These are phyloP conservation scores for Passerculus sandwichensis DNA, from an alignment of 2,797 vertebrate species.

Conservation along the genomic window DNA sequence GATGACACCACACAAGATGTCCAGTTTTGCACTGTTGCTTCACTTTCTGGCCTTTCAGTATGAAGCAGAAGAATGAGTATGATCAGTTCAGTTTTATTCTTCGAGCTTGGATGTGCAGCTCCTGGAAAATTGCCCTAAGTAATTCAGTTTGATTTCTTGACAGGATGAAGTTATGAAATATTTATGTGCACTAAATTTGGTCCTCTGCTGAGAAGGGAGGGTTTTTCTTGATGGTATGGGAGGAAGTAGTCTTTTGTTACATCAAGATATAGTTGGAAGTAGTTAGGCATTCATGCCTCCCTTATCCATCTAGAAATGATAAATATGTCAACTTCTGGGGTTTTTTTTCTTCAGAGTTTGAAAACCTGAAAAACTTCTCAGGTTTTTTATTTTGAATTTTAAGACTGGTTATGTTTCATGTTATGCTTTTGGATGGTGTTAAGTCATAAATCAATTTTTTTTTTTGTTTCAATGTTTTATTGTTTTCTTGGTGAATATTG, in stretches of 20 bases:
- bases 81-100: slow-evolving; percentile 8
- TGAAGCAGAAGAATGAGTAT: neutral
- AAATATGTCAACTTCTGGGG: neutral
- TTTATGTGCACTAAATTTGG: slow-evolving; percentile 44
- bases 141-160: slow-evolving; percentile 56
- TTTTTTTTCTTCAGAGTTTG: neutral
- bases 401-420: neutral
- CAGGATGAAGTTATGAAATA: slow-evolving; percentile 60
- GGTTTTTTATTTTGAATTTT: neutral
- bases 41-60: neutral
- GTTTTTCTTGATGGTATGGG: neutral
- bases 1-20: neutral
- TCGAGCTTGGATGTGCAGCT: neutral
- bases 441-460: neutral
- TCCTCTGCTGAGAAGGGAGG: neutral
- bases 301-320: neutral
- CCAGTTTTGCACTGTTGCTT: neutral
- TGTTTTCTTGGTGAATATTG: neutral
- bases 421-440: neutral
- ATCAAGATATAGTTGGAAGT: neutral
- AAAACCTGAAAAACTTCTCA: neutral
- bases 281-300: neutral
- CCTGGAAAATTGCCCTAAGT: slow-evolving; percentile 52
- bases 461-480: neutral
- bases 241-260: slow-evolving; percentile 17